Base-by-base conservation (phyloP, 1,140 invertebrate species). In the Akabosia matsudoensis region DNA sequence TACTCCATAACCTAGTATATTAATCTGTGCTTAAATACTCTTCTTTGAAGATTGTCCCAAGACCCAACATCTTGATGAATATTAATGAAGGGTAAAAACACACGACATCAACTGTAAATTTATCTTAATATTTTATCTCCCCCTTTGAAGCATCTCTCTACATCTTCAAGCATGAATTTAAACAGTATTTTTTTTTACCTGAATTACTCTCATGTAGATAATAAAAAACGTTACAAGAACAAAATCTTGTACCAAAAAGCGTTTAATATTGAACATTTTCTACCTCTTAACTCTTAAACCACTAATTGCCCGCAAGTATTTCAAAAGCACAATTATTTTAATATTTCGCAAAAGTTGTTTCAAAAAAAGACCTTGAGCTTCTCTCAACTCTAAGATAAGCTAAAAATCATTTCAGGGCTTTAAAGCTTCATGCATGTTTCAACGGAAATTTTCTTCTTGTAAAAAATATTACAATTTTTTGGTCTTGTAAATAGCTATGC, bases 21-120 rank as follows among this genome's bases (percentile, higher is more conserved):
- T n/a, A n/a, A n/a, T n/a, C n/a, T n/a, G n/a, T n/a, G n/a, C n/a
- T n/a, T n/a, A n/a, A n/a, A n/a, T n/a, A n/a, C n/a, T n/a, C n/a
- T n/a, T n/a, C 24, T 61, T 61, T n/a, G 7, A 61, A 61, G 54
- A n/a, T 7, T 4, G 4, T 61, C 54, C 24, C 24, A 4, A 13
- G 13, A 4, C 54, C 24, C 24, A 7, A 18, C 37, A 18, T 61
- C 54, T 67, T 67, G 61, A 67, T 67, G 61, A 67, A 67, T 67
- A 67, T 67, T 67, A 67, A 67, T 67, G 61, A 67, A 67, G 61
- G 61, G 61, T 67, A 67, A 67, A 67, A 67, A 67, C 61, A 67
- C 61, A 67, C 61, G 61, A 67, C 61, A 67, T 67, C 24, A 67
- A 16, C 26, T 30, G 13, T 67, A 30, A 67, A 67, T 67, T 67